A percentile compares a stretch with the other conserved stretches of the same genome.
phyloP scores from a whole-genome alignment of 2,113 vertebrate genomes.

The Neoarius graeffei region DNA sequence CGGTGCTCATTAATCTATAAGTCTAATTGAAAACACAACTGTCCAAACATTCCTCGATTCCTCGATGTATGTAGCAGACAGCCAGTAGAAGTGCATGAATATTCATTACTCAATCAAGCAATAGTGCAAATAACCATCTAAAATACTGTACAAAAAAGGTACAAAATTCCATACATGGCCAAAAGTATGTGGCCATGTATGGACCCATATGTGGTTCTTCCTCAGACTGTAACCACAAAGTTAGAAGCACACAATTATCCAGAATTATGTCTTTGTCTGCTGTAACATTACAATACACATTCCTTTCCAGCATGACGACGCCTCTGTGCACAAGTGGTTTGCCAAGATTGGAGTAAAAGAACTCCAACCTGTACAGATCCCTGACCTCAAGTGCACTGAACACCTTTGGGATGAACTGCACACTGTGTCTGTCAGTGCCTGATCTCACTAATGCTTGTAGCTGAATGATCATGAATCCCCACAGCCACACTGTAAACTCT shows the following conservation, averaged over 20 bases:
- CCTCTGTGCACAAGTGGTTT: neutral
- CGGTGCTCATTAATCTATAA: conserved; percentile 22
- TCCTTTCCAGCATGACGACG: neutral
- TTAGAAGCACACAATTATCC: neutral
- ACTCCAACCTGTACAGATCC: too few species aligned
- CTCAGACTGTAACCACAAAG: neutral
- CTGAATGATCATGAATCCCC: neutral
- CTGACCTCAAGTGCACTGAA: too few species aligned
- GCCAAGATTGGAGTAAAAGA: neutral
- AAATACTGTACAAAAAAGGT: neutral
- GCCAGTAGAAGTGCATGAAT: neutral
- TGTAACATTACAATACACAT: neutral
- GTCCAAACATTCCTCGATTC: neutral
- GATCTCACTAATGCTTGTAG: neutral
- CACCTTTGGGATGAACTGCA: too few species aligned
- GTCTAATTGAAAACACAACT: conserved; percentile 10
- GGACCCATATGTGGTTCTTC: neutral
- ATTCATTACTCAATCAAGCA: neutral
- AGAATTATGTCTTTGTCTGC: too few species aligned
- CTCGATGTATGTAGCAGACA: neutral
- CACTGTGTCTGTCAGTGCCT: neutral
- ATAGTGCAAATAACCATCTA: neutral
- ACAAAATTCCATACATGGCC: neutral
- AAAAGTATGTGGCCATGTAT: neutral
- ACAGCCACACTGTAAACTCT: neutral